Percentiles rank a stretch among this genome's conserved stretches.
Conservation (phyloP, 2,113 vertebrate species). For the Balaeniceps rex region DNA sequence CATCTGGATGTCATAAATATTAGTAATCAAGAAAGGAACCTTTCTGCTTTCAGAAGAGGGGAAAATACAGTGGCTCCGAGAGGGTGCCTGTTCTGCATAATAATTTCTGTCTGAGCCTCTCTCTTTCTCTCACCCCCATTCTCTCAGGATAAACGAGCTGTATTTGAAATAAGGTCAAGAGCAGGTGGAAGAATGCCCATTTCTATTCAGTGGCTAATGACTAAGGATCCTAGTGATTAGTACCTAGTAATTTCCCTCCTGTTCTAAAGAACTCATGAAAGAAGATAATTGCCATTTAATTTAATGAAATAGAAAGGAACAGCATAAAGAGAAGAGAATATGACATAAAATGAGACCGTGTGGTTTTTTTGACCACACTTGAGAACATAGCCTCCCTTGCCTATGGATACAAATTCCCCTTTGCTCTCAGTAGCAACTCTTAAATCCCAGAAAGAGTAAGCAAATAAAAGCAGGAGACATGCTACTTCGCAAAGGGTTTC, state of each 20-base stretch:
- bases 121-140: neutral
- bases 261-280: neutral
- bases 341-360: neutral
- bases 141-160: neutral
- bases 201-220: slow-evolving; percentile 1
- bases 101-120: neutral
- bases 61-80: neutral
- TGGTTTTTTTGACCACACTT: neutral
- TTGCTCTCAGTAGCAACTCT: neutral
- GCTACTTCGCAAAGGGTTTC: neutral
- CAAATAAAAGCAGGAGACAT: neutral
- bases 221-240: neutral
- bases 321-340: neutral
- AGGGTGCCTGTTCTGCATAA: neutral
- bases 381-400: neutral
- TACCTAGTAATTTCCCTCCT: neutral
- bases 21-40: neutral
- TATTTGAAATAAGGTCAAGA: neutral
- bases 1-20: neutral
- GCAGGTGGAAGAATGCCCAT: neutral
- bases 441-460: neutral
- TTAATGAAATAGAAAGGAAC: neutral
- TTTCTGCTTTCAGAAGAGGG: neutral
- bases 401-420: neutral
- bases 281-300: neutral